Evolutionary conservation across 1,140 invertebrate genomes (phyloP), one percentile per base, ranked within the genome.

Genomic region (Pectinophora gossypiella): DNA sequence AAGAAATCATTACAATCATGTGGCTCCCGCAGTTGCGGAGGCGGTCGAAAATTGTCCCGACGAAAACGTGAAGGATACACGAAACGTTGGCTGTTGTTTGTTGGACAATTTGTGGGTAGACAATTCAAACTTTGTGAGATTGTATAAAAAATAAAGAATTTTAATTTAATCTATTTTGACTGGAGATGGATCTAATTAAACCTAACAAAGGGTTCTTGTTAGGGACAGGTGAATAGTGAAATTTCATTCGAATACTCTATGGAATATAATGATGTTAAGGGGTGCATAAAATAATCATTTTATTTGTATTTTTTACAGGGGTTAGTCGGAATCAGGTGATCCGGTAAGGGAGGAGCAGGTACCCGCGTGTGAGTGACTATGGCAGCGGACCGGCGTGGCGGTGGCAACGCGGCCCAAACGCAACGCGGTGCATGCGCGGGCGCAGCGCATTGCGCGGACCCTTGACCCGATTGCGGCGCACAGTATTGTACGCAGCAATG

Each of bases 401-500:
- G 27, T 32, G 23, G 23, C 45, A 48, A 40, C 54, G 59, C 63
- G 59, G 19, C 71, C 68, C 68, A 54, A 59, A 61, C 67, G 70
- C 66, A 57, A 51, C 56, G 64, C 68, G 42, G 18, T 44, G 44
- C 58, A 56, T 62, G 58, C 18, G 68, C 67, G 56, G 59, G 62
- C 68, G 68, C 67, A 58, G 56, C 58, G 65, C 69, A 19, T 15
- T 20, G 43, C 59, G 61, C 68, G 63, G 66, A 78, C 79, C 81
- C 83, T 83, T 85, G 81, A 85, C 81, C 83, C 72, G 76, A 78
- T 78, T 86, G 67, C 67, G 55, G 61, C 62, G 74, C 61, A 52
- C 66, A 59, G 67, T 76, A 82, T 80, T 80, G 75, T 79, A 81
- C 82, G 76, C 81, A 84, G 83, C 79, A 83, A 80, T 86, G 83